Percentiles rank a stretch among this genome's conserved stretches.
phyloP scores from a whole-genome alignment of 2,113 vertebrate species.

The Oreocharis arfaki region DNA sequence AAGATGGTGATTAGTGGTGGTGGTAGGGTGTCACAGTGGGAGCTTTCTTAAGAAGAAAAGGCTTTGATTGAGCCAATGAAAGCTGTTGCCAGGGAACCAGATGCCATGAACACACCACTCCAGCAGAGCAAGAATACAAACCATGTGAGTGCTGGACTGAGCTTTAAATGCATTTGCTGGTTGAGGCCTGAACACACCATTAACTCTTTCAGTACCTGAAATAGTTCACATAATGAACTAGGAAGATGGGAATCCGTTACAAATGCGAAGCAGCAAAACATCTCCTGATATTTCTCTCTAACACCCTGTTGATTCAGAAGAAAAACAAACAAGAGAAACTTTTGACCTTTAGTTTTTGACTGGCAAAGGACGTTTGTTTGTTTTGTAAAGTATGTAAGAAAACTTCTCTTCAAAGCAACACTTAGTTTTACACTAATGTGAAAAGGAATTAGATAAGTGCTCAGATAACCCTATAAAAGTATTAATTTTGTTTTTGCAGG shows the following conservation, averaged over 20 bases:
- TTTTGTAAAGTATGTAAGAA: constrained; percentile 12
- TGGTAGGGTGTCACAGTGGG: constrained; percentile 75
- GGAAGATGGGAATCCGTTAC: background rate
- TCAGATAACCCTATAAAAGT: constrained; percentile 10
- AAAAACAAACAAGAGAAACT: background rate
- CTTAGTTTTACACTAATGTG: background rate
- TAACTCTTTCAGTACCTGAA: constrained; percentile 66
- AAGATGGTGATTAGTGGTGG: constrained; percentile 78
- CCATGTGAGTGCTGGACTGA: constrained; percentile 70
- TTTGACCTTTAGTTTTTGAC: constrained; percentile 32
- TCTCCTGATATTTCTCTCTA: background rate
- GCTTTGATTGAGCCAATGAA: constrained; percentile 81
- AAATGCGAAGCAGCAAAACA: background rate
- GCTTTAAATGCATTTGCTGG: constrained; percentile 65
- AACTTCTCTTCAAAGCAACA: constrained; percentile 35
- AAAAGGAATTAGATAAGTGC: constrained; percentile 18
- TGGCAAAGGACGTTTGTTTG: background rate
- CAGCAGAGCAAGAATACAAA: constrained; percentile 75
- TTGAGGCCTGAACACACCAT: constrained; percentile 27
- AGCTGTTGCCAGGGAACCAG: constrained; percentile 85
- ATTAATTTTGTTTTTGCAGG: constrained; percentile 16
- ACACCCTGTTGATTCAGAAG: background rate
- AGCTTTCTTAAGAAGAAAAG: constrained; percentile 81
- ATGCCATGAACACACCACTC: constrained; percentile 79
- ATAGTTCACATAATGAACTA: background rate